Conservation (phyloP, 2,113 vertebrate species). For the Eurypyga helias region DNA sequence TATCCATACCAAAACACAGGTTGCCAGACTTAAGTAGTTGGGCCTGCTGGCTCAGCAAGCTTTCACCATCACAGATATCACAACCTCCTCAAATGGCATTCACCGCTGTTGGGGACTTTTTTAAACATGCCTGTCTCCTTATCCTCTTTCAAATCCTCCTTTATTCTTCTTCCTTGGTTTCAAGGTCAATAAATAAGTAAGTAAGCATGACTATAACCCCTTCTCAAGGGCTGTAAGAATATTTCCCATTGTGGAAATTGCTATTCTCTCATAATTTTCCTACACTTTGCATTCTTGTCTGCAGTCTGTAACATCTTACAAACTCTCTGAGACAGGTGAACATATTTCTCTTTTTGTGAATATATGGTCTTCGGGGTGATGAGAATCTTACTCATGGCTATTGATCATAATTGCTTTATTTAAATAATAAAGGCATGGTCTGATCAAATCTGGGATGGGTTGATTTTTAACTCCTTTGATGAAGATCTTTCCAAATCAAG, state of each 20-base stretch:
- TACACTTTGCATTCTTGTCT: neutral
- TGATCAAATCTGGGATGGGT: neutral
- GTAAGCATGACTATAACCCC: neutral
- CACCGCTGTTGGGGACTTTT: neutral
- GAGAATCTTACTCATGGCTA: neutral
- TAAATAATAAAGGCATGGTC: neutral
- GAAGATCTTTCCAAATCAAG: neutral
- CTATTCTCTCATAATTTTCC: neutral
- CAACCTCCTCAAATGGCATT: accelerated
- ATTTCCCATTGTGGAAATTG: slow-evolving; percentile 10
- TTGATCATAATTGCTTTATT: neutral
- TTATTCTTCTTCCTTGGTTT: neutral
- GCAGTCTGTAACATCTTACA: neutral
- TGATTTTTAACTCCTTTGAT: neutral
- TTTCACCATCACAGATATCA: neutral
- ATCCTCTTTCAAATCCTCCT: neutral
- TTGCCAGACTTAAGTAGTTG: neutral
- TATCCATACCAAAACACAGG: neutral
- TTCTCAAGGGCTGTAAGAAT: neutral
- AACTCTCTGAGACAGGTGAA: neutral
- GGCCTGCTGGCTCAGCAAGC: neutral
- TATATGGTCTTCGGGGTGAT: neutral
- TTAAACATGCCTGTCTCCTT: neutral
- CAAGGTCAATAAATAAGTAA: slow-evolving; percentile 4
- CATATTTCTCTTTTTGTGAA: neutral